Percentiles rank a stretch among this genome's conserved stretches.
Evolutionary conservation across 2,113 vertebrate species (phyloP).

Genomic region (Strix uralensis): DNA sequence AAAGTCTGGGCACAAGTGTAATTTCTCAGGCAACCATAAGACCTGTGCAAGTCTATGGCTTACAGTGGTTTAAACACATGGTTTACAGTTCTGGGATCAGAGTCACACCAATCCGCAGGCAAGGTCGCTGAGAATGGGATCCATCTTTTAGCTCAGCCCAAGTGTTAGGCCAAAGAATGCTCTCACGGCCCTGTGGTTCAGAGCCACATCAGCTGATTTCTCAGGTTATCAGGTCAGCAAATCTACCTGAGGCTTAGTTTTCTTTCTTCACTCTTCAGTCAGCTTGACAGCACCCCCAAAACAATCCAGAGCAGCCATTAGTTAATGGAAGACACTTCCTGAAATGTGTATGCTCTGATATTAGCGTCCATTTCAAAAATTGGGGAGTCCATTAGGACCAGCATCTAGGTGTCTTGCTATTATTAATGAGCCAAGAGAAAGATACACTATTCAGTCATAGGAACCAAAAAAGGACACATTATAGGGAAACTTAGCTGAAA

Average conservation of each 20-base stretch:
- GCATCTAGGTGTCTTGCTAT: not conserved
- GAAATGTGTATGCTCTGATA: not conserved
- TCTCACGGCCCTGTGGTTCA: not conserved
- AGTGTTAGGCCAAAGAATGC: not conserved
- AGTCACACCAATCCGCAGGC: not conserved
- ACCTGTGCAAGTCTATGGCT: not conserved
- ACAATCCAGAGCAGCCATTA: not conserved
- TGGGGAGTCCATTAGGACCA: not conserved
- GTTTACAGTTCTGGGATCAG: not conserved
- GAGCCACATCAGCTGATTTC: not conserved
- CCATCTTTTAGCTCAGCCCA: not conserved
- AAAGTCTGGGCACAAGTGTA: not conserved
- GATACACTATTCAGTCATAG: not conserved
- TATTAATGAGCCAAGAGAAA: not conserved
- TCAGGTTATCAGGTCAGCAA: not conserved
- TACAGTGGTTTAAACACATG: not conserved
- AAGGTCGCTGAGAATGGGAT: not conserved
- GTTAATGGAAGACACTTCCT: not conserved
- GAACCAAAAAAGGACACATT: not conserved
- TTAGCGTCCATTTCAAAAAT: not conserved
- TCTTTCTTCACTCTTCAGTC: not conserved
- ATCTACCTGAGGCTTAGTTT: not conserved
- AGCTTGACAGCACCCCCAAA: not conserved
- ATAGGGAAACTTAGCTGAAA: not conserved
- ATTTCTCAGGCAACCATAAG: not conserved